A percentile compares a stretch with the other conserved stretches of the same genome.
Conservation (phyloP, 2,888 invertebrate genomes). For the Periphyllus acericola region DNA sequence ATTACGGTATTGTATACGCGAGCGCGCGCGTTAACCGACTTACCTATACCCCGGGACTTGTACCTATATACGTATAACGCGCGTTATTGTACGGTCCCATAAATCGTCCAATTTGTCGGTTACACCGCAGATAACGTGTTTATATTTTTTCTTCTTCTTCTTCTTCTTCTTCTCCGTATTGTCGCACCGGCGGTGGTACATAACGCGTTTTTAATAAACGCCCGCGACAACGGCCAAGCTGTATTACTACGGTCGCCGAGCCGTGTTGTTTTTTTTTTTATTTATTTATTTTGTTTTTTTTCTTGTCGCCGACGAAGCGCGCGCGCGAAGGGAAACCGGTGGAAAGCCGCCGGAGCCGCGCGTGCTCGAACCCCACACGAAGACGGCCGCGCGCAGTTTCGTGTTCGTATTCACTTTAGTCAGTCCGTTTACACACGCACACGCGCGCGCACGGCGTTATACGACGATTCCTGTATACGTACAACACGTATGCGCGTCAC, state of each 20-base stretch:
- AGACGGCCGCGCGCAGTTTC: not conserved
- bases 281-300: not conserved
- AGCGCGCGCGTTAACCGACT: not conserved
- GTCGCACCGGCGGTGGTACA: conserved; percentile 5
- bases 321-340: conserved; percentile 44
- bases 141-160: not conserved
- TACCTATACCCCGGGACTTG: not conserved
- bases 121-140: conserved; percentile 36
- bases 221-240: conserved; percentile 7
- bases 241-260: no score
- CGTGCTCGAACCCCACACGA: conserved; percentile 59
- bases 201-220: conserved; percentile 57
- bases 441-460: not conserved
- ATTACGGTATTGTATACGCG: no score
- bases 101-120: conserved; percentile 60
- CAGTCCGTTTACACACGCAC: not conserved
- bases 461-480: not conserved
- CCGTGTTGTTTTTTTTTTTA: not conserved
- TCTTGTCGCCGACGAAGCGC: not conserved
- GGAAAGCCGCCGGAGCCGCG: conserved; percentile 25
- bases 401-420: conserved; percentile 34
- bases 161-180: not conserved
- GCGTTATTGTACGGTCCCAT: conserved; percentile 25
- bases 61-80: not conserved
- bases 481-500: not conserved